Evolutionary conservation across 2,113 vertebrate genomes (phyloP).

Genomic region (Rhizomys pruinosus): DNA sequence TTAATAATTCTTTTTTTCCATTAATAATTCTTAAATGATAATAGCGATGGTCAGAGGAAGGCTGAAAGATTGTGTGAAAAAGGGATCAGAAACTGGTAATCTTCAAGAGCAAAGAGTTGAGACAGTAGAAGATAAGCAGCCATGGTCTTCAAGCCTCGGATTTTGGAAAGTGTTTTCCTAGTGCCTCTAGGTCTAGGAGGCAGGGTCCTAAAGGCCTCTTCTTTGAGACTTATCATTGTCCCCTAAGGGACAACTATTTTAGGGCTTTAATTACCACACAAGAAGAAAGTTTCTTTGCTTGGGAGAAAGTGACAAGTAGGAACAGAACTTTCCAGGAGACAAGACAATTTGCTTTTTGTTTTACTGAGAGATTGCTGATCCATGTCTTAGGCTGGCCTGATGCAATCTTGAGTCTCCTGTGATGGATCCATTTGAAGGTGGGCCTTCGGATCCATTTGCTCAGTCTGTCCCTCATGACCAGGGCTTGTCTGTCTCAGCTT

Average conservation of each 20-base stretch:
- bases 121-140: not conserved
- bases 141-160: too few relatives aligned
- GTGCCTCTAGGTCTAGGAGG: not conserved
- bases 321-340: constrained; percentile 21
- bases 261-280: not conserved
- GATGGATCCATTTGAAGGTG: not conserved
- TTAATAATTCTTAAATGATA: constrained; percentile 2
- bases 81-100: constrained; percentile 12
- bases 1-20: constrained; percentile 48
- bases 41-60: not conserved
- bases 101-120: constrained; percentile 32
- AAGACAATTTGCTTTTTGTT: not conserved
- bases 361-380: constrained; percentile 43
- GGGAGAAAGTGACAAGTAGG: not conserved
- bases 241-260: not conserved
- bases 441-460: constrained; percentile 16
- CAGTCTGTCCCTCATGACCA: constrained; percentile 6
- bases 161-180: not conserved
- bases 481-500: constrained; percentile 48
- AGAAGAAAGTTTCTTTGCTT: not conserved
- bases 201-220: not conserved
- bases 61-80: not conserved
- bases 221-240: not conserved
- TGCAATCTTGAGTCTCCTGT: not conserved
- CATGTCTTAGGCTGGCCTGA: constrained; percentile 32